Evolutionary conservation across 2,113 vertebrate species (phyloP), one percentile per base, ranked within the genome.

Genomic region (Andinoacara biseriatus): DNA sequence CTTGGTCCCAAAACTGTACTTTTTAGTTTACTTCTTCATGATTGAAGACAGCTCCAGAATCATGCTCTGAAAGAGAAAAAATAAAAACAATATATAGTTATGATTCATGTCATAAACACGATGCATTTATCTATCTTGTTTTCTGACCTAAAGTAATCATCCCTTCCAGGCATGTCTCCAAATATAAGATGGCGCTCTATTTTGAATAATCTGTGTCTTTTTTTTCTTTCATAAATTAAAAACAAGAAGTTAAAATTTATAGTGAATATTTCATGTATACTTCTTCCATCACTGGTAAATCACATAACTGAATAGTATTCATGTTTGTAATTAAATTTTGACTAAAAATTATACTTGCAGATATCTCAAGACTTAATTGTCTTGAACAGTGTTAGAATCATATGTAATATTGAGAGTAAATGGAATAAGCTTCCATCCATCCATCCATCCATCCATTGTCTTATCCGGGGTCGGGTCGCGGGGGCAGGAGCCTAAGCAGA

Each of bases 1-100:
- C 43, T 29, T 31, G 13, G 77, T 63, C 29, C 67, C 22, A 74
- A 26, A 60, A 35, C 1, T 1, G 3, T 31, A 3, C 26, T 38
- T 56, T 59, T 20, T 22, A 8, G 0, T 86, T 87, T 94, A 99
- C 90, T 98, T 99, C 94, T 99, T 99, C 97, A 99, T 97, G 90
- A 99, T 97, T 43, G 97, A 99, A 62, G 97, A 98, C 90, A 99
- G 94, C 91, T 99, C 97, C 92, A 99, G 95, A 84, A 99, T 97
- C 96, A 97, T 97, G 89, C 96, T 97, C 98, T 99, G 96, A 95
- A 97, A 97, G 65, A 93, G 58, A 84, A 72, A 58, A 69, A 22
- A 46, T 5, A 22, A 3, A 78, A 17, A 56, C 5, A 46, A 24
- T 31, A 3, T 1, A 35, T 7, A 29, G 65, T 76, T 82, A 65